phyloP scores from a whole-genome alignment of 1,140 invertebrate species.

The Lordiphosa stackelbergi region DNA sequence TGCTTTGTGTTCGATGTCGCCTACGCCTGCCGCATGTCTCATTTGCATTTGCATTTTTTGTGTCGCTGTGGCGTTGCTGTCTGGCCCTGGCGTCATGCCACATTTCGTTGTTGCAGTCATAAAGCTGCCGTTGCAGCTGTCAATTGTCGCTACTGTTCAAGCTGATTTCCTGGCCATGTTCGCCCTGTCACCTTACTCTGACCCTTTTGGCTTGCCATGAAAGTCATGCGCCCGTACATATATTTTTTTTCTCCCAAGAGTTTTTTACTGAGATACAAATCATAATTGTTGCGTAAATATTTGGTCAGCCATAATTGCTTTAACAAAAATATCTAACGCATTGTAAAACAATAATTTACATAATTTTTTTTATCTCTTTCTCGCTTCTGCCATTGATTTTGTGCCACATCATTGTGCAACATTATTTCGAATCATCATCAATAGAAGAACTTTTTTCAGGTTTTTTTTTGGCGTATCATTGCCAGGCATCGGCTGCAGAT shows the following conservation, averaged over 20 bases:
- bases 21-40: conserved; percentile 58
- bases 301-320: conserved; percentile 70
- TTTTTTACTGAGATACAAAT: conserved; percentile 42
- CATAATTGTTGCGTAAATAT: conserved; percentile 72
- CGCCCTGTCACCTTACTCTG: conserved; percentile 24
- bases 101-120: conserved; percentile 55
- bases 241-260: neutral
- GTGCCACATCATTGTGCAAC: conserved; percentile 61
- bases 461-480: conserved; percentile 52
- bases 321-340: conserved; percentile 54
- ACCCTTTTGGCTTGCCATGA: conserved; percentile 1
- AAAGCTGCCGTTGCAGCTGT: conserved; percentile 40
- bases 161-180: conserved; percentile 14
- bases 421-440: conserved; percentile 63
- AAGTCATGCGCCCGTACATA: neutral
- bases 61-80: conserved; percentile 10
- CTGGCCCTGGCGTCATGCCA: conserved; percentile 60
- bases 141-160: conserved; percentile 55
- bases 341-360: conserved; percentile 69
- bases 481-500: conserved; percentile 21
- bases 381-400: conserved; percentile 53
- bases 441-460: conserved; percentile 24
- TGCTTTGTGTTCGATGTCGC: conserved; percentile 35
- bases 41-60: conserved; percentile 47
- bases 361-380: conserved; percentile 40